Evolutionary conservation across 2,888 invertebrate genomes (phyloP), one percentile per base, ranked within the genome.

Genomic region (Andricus curvator): DNA sequence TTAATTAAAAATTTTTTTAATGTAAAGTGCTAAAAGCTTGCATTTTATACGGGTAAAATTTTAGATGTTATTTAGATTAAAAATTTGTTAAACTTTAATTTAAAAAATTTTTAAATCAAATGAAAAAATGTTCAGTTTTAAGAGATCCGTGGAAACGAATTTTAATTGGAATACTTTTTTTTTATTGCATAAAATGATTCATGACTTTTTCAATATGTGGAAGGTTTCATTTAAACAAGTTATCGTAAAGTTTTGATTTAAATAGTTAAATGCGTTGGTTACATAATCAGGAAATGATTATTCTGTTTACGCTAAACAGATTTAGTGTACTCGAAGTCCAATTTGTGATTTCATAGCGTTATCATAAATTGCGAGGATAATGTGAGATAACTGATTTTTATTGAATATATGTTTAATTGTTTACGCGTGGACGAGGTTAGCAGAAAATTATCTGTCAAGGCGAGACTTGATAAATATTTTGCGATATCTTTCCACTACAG

Each of bases 201-300:
- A 51, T 56, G 33, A 74, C 56, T 37, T 74, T 56, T 4, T 48
- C 20, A n/a, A 37, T 29, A n/a, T 33, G 25, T 17, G 56, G 22
- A 56, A 74, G 60, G n/a, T 60, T 74, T 17, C 33, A 68, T 25
- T 68, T 48, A 48, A 22, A 48, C 17, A 25, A 17, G 2, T 41
- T 37, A 15, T 67, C 67, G 13, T 56, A 5, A 64, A 64, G 2
- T 64, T 29, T 17, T 74, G n/a, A n/a, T n/a, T 56, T 74, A 15
- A 25, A 29, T 70, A 44, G 13, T 41, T 48, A 13, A 70, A 29
- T 56, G 51, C 3, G 8, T 25, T 2, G 11, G 13, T 56, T 29
- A n/a, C 33, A 70, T 56, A 20, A 74, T 22, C 13, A 74, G 74
- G 56, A 74, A 74, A 51, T 74, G 15, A 56, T 74, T 41, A 48